Evolutionary conservation across 2,888 invertebrate genomes (phyloP).

Genomic region (Microlaimidae sp.): DNA sequence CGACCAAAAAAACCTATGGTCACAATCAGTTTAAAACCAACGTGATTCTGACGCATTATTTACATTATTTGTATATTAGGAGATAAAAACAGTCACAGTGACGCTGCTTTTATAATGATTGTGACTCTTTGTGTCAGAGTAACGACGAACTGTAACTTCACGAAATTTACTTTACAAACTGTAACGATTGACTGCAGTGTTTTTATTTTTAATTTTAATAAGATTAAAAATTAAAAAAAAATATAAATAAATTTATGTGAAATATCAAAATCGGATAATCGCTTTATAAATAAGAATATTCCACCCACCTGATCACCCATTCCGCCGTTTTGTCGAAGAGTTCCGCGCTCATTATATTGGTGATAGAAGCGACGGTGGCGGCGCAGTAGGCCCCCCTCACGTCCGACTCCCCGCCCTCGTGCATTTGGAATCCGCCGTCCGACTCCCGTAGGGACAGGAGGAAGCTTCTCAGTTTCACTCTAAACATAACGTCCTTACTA

Average conservation of each 20-base stretch:
- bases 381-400: slow-evolving; percentile 87
- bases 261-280: slow-evolving; percentile 7
- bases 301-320: slow-evolving; percentile 61
- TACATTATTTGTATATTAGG: too few relatives aligned
- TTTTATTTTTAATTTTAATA: neutral
- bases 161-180: too few relatives aligned
- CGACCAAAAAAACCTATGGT: too few relatives aligned
- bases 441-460: slow-evolving; percentile 56
- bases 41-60: too few relatives aligned
- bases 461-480: too few relatives aligned
- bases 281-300: neutral
- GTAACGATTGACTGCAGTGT: too few relatives aligned
- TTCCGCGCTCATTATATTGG: slow-evolving; percentile 53
- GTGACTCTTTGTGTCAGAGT: too few relatives aligned
- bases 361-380: slow-evolving; percentile 65
- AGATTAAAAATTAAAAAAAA: slow-evolving; percentile 13
- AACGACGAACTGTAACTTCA: too few relatives aligned
- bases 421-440: slow-evolving; percentile 80
- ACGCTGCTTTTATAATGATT: too few relatives aligned
- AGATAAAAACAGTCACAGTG: too few relatives aligned
- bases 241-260: neutral
- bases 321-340: slow-evolving; percentile 69
- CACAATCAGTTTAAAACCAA: too few relatives aligned
- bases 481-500: too few relatives aligned
- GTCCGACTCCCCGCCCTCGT: slow-evolving; percentile 61